These are phyloP conservation scores for Willisornis vidua DNA, from an alignment of 2,113 vertebrate species.

Conservation along the genomic window DNA sequence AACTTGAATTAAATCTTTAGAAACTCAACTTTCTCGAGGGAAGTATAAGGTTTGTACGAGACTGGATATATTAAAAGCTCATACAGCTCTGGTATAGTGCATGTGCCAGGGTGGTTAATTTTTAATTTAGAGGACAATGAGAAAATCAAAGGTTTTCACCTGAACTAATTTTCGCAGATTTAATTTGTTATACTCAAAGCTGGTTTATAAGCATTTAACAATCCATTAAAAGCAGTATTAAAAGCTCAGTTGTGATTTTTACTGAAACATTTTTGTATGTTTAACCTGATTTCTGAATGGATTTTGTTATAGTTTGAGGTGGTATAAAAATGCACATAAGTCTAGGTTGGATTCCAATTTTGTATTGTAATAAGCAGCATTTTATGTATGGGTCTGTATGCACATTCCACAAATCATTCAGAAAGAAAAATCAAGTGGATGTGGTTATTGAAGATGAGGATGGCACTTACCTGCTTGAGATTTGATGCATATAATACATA, in stretches of 20 bases:
- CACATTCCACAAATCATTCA: slow-evolving; percentile 56
- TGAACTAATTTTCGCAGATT: slow-evolving; percentile 77
- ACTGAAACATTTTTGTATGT: slow-evolving; percentile 17
- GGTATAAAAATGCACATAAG: slow-evolving; percentile 58
- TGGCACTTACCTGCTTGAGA: slow-evolving; percentile 61
- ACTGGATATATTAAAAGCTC: slow-evolving; percentile 73
- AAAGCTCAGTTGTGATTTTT: slow-evolving; percentile 16
- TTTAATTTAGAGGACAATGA: slow-evolving; percentile 79
- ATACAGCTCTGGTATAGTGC: slow-evolving; percentile 44
- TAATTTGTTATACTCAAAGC: slow-evolving; percentile 72
- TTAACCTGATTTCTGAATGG: slow-evolving; percentile 56
- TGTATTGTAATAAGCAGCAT: slow-evolving; percentile 53
- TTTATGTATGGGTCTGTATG: slow-evolving; percentile 52
- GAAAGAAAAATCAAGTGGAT: slow-evolving; percentile 60
- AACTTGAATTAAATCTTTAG: slow-evolving; percentile 84
- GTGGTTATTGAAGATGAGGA: slow-evolving; percentile 58
- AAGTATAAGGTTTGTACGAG: slow-evolving; percentile 75
- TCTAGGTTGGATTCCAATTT: slow-evolving; percentile 42
- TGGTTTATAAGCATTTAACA: slow-evolving; percentile 66
- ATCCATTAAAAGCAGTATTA: slow-evolving; percentile 70
- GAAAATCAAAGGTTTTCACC: slow-evolving; percentile 74
- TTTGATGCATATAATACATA: slow-evolving; percentile 58
- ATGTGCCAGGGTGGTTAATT: slow-evolving; percentile 74
- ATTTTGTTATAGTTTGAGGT: slow-evolving; percentile 49
- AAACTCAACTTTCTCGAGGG: slow-evolving; percentile 81